Conservation (phyloP, 1,140 invertebrate species). For the Anastatus disparis region DNA sequence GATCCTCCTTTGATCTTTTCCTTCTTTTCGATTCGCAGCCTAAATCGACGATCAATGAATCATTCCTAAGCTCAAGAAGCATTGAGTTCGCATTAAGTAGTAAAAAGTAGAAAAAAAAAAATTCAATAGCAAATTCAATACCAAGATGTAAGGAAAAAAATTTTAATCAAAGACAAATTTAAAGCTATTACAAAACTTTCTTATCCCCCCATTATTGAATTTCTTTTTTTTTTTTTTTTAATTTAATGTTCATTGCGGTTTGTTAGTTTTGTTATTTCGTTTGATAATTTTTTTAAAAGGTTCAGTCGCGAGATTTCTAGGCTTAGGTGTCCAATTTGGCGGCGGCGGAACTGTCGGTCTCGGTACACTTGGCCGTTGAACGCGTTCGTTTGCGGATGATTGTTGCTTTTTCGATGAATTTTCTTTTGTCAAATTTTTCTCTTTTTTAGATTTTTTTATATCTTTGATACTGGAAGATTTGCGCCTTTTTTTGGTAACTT, state of each 20-base stretch:
- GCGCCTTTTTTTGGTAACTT: background rate
- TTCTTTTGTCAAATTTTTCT: background rate
- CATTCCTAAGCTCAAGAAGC: too few species aligned
- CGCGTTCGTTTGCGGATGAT: background rate
- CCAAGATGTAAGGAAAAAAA: too few species aligned
- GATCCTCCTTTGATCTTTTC: too few species aligned
- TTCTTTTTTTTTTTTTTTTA: too few species aligned
- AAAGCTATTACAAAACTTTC: too few species aligned
- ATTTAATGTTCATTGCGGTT: too few species aligned
- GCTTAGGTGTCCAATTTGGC: background rate
- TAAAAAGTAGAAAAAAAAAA: background rate
- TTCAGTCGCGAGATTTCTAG: constrained; percentile 1
- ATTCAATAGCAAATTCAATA: background rate
- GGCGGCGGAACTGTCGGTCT: constrained; percentile 26
- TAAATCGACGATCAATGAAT: too few species aligned
- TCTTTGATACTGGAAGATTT: background rate
- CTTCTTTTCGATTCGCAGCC: background rate
- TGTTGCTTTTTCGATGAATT: background rate
- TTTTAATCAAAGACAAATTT: too few species aligned
- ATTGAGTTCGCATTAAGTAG: too few species aligned
- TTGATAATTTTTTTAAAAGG: constrained; percentile 21
- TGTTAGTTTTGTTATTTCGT: background rate
- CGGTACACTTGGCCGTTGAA: background rate
- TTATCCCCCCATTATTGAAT: too few species aligned
- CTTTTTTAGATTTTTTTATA: background rate